Base-by-base conservation (phyloP, 2,113 vertebrate species). In the Microcebus ravelobensis region DNA sequence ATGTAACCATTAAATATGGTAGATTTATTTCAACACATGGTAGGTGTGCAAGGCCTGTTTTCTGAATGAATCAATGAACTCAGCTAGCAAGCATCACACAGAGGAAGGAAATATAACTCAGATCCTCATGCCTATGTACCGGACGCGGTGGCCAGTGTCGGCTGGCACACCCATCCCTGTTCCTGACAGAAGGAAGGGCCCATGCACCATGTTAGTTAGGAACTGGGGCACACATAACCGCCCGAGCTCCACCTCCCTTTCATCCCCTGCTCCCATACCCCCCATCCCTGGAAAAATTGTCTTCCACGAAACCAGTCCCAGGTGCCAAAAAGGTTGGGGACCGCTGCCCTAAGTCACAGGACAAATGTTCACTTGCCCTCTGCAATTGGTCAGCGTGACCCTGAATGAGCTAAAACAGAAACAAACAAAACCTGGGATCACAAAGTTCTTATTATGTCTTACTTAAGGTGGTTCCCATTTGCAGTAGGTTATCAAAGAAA, bases 361-460 rank as follows among this genome's bases (percentile, higher is more conserved):
- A 65, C 76, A 92, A 65, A 84, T 83, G 70, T 52, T 82, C 88
- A 39, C 6, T 5, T 71, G 59, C 76, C 36, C 42, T 87, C 59
- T 39, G 94, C 52, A 55, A 55, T 55, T 20, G 77, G 90, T 21
- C 21, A 82, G 80, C 25, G 86, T 91, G 67, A 91, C 77, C 97
- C 20, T 18, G 52, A 82, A 80, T n/a, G 88, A 82, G 31, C 42
- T 83, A 34, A 71, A 85, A 73, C 8, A 93, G 71, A 93, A 94
- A 73, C 55, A 83, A 83, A 82, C 74, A 90, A 81, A 93, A 87
- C n/a, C 18, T 20, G 45, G n/a, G 73, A 89, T 73, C 42, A 82
- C 39, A 67, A 87, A 42, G 71, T 85, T 87, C 42, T 57, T 36
- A 15, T 31, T 84, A 15, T 20, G 29, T 36, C 25, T 67, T 42